These are phyloP conservation scores for Cancer borealis DNA, from an alignment of 2,888 invertebrate genomes.

Conservation along the genomic window DNA sequence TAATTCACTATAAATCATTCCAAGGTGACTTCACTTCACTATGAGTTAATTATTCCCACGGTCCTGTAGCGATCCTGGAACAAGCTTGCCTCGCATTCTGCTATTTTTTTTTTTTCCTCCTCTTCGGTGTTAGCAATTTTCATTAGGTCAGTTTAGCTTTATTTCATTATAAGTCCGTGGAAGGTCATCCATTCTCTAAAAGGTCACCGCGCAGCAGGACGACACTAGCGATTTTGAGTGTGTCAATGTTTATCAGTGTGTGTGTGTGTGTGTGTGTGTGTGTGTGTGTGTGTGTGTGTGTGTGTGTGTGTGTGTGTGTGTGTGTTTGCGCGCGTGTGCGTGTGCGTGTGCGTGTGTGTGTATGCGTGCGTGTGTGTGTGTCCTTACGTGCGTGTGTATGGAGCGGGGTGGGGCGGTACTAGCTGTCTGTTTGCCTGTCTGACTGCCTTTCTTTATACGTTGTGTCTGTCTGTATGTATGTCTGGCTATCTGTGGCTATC, in stretches of 20 bases:
- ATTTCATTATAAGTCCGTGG: not conserved
- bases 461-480: too few species aligned
- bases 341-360: not conserved
- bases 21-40: not conserved
- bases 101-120: not conserved
- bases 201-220: not conserved
- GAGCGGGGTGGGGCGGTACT: too few species aligned
- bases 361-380: too few species aligned
- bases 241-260: not conserved
- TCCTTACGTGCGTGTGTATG: too few species aligned
- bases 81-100: not conserved
- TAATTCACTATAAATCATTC: not conserved
- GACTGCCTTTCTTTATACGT: too few species aligned
- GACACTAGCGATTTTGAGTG: not conserved
- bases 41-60: not conserved
- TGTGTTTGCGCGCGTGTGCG: not conserved
- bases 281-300: not conserved
- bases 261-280: not conserved
- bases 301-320: not conserved
- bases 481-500: too few species aligned
- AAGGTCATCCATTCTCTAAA: not conserved
- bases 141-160: not conserved
- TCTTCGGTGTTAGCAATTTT: not conserved
- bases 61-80: not conserved
- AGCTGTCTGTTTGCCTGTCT: too few species aligned